phyloP scores from a whole-genome alignment of 2,113 vertebrate species.

The Oryzias celebensis region DNA sequence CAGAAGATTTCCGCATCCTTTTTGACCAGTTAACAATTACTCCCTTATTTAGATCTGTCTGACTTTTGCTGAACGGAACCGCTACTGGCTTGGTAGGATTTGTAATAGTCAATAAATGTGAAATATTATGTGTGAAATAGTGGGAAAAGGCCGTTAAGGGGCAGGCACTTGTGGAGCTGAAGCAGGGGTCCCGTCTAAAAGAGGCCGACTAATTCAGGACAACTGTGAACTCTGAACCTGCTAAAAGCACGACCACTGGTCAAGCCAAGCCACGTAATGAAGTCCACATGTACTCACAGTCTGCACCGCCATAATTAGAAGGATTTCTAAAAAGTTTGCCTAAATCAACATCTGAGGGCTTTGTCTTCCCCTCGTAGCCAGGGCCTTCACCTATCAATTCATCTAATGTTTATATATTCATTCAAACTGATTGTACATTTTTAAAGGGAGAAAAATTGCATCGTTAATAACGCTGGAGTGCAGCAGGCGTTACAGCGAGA shows the following conservation, averaged over 20 bases:
- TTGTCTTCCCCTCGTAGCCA: conserved; percentile 43
- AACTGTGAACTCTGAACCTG: conserved; percentile 96
- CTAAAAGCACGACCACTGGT: conserved; percentile 85
- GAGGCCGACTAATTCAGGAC: conserved; percentile 91
- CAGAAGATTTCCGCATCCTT: conserved; percentile 49
- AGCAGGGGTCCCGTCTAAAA: conserved; percentile 85
- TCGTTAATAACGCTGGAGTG: conserved; percentile 41
- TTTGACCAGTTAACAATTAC: conserved; percentile 76
- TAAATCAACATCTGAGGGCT: conserved; percentile 73
- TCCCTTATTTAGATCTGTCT: conserved; percentile 82
- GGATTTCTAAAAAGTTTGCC: conserved; percentile 69
- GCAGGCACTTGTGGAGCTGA: conserved; percentile 84
- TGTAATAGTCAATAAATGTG: conserved; percentile 97
- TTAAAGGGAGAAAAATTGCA: conserved; percentile 48
- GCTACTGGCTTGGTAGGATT: conserved; percentile 91
- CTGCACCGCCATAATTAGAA: conserved; percentile 74
- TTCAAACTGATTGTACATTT: conserved; percentile 38
- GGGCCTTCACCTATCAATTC: conserved; percentile 57
- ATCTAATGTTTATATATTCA: conserved; percentile 55
- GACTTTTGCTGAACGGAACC: conserved; percentile 78
- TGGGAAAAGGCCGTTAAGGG: conserved; percentile 89
- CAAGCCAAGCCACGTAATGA: conserved; percentile 81
- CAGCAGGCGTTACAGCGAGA: conserved; percentile 44
- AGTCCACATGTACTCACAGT: conserved; percentile 85
- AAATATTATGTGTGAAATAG: conserved; percentile 99